Percentiles rank a stretch among this genome's conserved stretches.
Conservation (phyloP, 2,888 invertebrate genomes). For the Lasioglossum calceatum region DNA sequence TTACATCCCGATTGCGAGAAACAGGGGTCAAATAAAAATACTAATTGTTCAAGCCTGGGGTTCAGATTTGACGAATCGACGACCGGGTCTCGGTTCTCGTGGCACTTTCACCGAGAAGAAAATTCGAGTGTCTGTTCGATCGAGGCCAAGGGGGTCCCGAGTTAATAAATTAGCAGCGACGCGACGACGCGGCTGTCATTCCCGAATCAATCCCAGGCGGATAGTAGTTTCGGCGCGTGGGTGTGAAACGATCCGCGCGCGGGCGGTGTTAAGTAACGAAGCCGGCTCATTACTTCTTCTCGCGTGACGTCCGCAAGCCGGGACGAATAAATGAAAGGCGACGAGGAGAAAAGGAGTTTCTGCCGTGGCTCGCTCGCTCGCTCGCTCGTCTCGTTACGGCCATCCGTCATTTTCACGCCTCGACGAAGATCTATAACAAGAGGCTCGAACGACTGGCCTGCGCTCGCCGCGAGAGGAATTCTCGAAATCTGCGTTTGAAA, state of each 20-base stretch:
- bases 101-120: not conserved
- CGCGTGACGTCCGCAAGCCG: conserved; percentile 64
- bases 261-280: conserved; percentile 68
- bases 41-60: not conserved
- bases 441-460: conserved; percentile 24
- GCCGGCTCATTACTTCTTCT: conserved; percentile 69
- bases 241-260: conserved; percentile 65
- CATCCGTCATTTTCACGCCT: conserved; percentile 79
- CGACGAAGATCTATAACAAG: conserved; percentile 69
- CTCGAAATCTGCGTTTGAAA: conserved; percentile 9
- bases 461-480: conserved; percentile 27
- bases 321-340: conserved; percentile 62
- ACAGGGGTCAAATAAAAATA: no score
- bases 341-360: conserved; percentile 61
- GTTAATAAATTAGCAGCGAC: conserved; percentile 29
- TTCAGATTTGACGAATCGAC: not conserved
- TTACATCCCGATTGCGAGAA: no score
- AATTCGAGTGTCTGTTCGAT: not conserved
- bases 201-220: conserved; percentile 66
- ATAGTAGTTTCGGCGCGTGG: conserved; percentile 61
- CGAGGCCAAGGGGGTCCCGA: not conserved
- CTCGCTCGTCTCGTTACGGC: conserved; percentile 59
- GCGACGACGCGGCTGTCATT: conserved; percentile 51
- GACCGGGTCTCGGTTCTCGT: not conserved
- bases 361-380: conserved; percentile 38